Evolutionary conservation across 2,888 invertebrate species (phyloP).

Genomic region (Andrena fulva): DNA sequence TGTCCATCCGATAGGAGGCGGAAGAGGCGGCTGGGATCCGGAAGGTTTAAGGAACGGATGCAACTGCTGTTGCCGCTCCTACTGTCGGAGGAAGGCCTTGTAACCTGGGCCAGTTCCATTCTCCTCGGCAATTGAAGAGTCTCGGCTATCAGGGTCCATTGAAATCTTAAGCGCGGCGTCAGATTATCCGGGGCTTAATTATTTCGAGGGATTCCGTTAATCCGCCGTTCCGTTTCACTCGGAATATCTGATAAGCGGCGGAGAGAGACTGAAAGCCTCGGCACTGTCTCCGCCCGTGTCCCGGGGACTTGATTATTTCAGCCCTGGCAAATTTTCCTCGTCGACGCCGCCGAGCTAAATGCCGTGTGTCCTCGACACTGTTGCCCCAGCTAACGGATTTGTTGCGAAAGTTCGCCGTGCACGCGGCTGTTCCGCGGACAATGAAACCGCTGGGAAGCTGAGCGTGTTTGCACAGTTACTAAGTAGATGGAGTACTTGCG

Average conservation of each 20-base stretch:
- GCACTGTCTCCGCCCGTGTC: slow-evolving; percentile 4
- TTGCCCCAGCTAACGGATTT: slow-evolving; percentile 18
- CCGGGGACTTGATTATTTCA: slow-evolving; percentile 42
- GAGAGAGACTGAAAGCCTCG: slow-evolving; percentile 23
- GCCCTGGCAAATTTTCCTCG: slow-evolving; percentile 23
- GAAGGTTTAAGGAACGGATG: neutral
- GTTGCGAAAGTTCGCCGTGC: slow-evolving; percentile 9
- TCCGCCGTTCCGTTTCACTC: slow-evolving; percentile 48
- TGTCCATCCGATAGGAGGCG: no score
- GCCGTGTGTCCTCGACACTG: slow-evolving; percentile 14
- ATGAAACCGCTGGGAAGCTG: slow-evolving; percentile 22
- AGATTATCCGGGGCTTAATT: slow-evolving; percentile 61
- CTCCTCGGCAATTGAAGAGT: slow-evolving; percentile 10
- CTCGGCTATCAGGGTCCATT: slow-evolving; percentile 13
- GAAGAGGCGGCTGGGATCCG: no score
- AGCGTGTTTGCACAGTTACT: slow-evolving; percentile 29
- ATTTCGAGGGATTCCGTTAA: slow-evolving; percentile 59
- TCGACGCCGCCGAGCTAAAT: slow-evolving; percentile 38
- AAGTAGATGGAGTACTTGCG: slow-evolving; percentile 37
- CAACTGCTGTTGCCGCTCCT: neutral
- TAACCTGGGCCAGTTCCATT: slow-evolving; percentile 10
- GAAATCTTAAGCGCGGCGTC: slow-evolving; percentile 41
- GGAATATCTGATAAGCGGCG: slow-evolving; percentile 52
- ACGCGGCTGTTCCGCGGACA: neutral
- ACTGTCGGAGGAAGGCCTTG: neutral